These are phyloP conservation scores for Teleogryllus occipitalis DNA, from an alignment of 1,140 invertebrate species.

Conservation along the genomic window DNA sequence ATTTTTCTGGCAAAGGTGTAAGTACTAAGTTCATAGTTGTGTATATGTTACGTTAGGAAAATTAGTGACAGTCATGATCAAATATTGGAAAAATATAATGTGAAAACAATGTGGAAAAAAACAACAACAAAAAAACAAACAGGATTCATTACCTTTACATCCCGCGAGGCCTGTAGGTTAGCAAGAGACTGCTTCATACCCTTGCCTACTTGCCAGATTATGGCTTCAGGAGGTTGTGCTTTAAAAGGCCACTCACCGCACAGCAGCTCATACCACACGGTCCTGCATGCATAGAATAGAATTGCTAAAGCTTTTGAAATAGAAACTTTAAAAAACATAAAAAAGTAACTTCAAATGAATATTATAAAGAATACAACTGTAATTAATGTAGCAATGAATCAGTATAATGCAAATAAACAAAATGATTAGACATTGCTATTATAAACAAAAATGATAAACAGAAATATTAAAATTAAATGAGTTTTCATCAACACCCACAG, in stretches of 20 bases:
- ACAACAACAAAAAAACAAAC: too few species aligned
- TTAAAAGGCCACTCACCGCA: conserved; percentile 96
- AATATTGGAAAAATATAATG: too few species aligned
- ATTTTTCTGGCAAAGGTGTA: too few species aligned
- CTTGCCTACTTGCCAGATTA: conserved; percentile 96
- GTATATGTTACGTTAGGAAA: too few species aligned
- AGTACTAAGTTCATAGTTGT: too few species aligned
- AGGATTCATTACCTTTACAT: conserved; percentile 75
- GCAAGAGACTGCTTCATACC: conserved; percentile 93
- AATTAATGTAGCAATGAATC: background rate
- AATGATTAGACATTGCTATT: background rate
- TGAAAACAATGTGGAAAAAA: too few species aligned
- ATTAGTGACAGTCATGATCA: too few species aligned
- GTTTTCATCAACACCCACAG: too few species aligned
- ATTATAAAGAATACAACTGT: background rate
- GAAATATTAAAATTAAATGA: too few species aligned
- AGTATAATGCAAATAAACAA: background rate
- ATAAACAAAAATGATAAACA: too few species aligned
- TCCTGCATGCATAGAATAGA: conserved; percentile 47
- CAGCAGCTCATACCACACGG: conserved; percentile 97
- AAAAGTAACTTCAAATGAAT: background rate
- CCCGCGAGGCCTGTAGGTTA: conserved; percentile 87
- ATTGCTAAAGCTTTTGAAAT: too few species aligned
- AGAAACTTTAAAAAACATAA: too few species aligned
- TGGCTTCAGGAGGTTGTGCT: conserved; percentile 81